Conservation (phyloP, 2,797 vertebrate genomes). For the Passerculus sandwichensis region DNA sequence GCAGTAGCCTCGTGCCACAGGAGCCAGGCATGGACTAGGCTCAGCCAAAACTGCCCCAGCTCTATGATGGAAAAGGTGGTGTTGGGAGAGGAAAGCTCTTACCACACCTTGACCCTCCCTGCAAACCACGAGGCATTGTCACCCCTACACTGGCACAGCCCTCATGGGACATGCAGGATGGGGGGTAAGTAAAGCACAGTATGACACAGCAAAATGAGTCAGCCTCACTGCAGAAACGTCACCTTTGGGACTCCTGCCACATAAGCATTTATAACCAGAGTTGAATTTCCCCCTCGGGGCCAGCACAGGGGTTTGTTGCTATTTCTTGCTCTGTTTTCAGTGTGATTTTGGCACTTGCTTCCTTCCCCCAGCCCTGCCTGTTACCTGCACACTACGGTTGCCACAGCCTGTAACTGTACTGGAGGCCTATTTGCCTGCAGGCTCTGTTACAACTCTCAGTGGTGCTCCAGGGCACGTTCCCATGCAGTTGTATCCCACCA, state of each 20-base stretch:
- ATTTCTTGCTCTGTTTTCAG: slow-evolving; percentile 22
- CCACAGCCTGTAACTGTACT: accelerated
- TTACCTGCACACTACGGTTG: background rate
- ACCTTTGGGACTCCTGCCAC: slow-evolving; percentile 40
- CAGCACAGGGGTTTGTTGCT: background rate
- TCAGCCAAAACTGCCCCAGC: background rate
- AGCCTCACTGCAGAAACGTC: background rate
- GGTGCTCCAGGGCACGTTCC: background rate
- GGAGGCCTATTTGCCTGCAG: background rate
- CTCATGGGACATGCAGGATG: background rate
- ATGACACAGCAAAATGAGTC: background rate
- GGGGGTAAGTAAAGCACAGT: background rate
- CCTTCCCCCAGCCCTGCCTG: background rate
- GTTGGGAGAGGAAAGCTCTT: background rate
- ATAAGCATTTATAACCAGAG: background rate
- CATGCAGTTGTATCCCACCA: background rate
- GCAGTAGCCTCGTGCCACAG: background rate
- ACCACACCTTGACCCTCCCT: background rate
- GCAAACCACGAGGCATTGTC: background rate
- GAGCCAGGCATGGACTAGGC: accelerated
- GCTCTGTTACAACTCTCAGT: background rate
- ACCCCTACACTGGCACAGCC: background rate
- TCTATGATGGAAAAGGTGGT: background rate
- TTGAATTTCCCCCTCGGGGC: background rate
- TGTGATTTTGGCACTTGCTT: background rate